Base-by-base conservation (phyloP, 2,113 vertebrate genomes). In the Neofelis nebulosa region DNA sequence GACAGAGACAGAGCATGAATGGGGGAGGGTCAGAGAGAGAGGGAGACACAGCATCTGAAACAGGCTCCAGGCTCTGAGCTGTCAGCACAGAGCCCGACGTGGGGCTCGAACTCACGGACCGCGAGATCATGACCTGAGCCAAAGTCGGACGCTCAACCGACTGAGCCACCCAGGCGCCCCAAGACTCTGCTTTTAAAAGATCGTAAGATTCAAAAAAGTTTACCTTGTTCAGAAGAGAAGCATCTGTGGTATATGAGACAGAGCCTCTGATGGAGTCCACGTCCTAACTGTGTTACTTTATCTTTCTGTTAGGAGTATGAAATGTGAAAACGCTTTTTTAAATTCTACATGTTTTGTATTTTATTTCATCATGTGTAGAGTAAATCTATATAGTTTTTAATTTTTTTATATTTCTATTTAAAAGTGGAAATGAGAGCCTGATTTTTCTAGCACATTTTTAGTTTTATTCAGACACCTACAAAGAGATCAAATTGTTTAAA, bases 351-450 rank as follows among this genome's bases (percentile, higher is more conserved):
- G 27, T 68, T 95, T 85, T 10, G 2, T 79, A 79, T 61, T 85
- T 97, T 25, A 89, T 52, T 36, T 95, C 65, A 57, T 91, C 12
- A 55, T 94, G 69, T 81, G 16, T 41, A 94, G 25, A 83, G 9
- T 97, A 36, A 92, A 76, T 91, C 25, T 88, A 3, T 90, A n/a
- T 65, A 27, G 41, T 38, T 38, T 41, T 27, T 3, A 3, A 50
- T 9, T 27, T 74, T 27, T 69, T 69, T 65, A 65, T 90, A n/a
- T 78, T 97, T 94, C 86, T 61, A 81, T 69, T 93, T 80, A 90
- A n/a, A 93, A 93, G 55, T n/a, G 93, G 36, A 95, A 93, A 66
- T 50, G 21, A 69, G 57, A 87, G n/a, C 33, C 69, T 93, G 41
- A 31, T 86, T 95, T 83, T 94, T 50, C 66, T 95, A 48, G 23